phyloP scores from a whole-genome alignment of 1,140 invertebrate genomes.

The Popillia japonica region DNA sequence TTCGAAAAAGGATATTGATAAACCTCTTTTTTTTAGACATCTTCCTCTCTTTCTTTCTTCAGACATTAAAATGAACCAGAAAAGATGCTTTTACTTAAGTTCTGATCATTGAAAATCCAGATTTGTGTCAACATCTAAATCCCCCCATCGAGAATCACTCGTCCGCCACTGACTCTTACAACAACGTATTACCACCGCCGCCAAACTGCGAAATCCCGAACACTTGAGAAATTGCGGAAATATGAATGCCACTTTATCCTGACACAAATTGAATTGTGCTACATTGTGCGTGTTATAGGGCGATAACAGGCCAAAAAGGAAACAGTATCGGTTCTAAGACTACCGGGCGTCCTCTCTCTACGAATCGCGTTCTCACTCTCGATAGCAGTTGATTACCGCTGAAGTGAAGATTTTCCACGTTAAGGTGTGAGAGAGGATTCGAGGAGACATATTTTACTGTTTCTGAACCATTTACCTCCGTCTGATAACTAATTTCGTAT shows the following conservation, averaged over 20 bases:
- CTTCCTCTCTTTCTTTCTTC: no score
- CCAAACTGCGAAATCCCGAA: constrained; percentile 15
- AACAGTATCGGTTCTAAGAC: constrained; percentile 33
- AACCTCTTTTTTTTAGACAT: no score
- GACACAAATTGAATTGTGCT: constrained; percentile 32
- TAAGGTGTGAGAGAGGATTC: neutral
- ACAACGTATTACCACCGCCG: neutral
- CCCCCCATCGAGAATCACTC: no score
- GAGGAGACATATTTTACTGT: constrained; percentile 3
- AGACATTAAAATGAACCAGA: no score
- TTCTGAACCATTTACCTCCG: constrained; percentile 5
- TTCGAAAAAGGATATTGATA: no score
- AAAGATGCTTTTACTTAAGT: no score
- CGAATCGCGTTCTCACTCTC: no score
- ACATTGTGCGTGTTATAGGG: constrained; percentile 33
- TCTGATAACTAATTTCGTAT: constrained; percentile 7
- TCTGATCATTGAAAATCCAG: no score
- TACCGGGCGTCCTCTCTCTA: neutral
- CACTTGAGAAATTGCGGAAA: constrained; percentile 33
- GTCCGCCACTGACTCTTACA: no score
- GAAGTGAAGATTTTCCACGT: constrained; percentile 25
- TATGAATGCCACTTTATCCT: constrained; percentile 35
- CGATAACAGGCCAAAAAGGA: constrained; percentile 30
- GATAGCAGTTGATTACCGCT: constrained; percentile 9
- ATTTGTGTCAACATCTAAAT: no score